Evolutionary conservation across 2,113 vertebrate species (phyloP), one percentile per base, ranked within the genome.

Genomic region (Mormyrus lacerda): DNA sequence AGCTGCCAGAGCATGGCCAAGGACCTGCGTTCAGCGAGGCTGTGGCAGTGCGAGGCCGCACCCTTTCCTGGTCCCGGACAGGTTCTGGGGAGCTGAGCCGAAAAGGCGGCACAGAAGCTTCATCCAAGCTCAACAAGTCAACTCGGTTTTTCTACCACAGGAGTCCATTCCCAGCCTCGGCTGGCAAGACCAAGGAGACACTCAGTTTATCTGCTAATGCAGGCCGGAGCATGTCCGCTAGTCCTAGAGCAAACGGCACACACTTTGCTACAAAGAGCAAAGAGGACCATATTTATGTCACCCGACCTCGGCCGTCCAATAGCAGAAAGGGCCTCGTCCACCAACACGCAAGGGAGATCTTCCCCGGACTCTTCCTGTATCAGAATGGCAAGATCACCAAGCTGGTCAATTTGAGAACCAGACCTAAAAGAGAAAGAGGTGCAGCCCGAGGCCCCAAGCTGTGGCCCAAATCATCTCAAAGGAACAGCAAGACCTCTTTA

Each of bases 211-310:
- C 95, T 0, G 94, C 95, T 89, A 95, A 94, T 19, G 90, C 87
- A 1, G 88, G 19, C 69, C 73, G 13, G 27, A 50, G 73, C 39
- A n/a, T 89, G 91, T 86, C 48, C 31, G 61, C 47, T 61, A 86
- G 89, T 88, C 91, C 79, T 1, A 44, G 89, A 47, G 89, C 88
- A 87, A 93, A 91, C 90, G 94, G 94, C 85, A 94, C 95, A 53
- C 84, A 21, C 31, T 17, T 87, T 55, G 50, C 48, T 19, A 7
- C 50, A 55, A 94, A n/a, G 84, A 95, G 92, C 88, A 92, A 92
- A 76, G 94, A 95, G 88, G 96, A 96, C 87, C 98, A 97, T 91
- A 97, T 98, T 89, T 99, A 99, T 0, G 96, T 99, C 91, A 99
- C 98, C 0, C 94, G 98, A 88, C 97, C 98, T 24, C 96, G 97